A percentile compares a stretch with the other conserved stretches of the same genome.
Conservation (phyloP, 2,113 vertebrate species). For the Gymnarchus niloticus region DNA sequence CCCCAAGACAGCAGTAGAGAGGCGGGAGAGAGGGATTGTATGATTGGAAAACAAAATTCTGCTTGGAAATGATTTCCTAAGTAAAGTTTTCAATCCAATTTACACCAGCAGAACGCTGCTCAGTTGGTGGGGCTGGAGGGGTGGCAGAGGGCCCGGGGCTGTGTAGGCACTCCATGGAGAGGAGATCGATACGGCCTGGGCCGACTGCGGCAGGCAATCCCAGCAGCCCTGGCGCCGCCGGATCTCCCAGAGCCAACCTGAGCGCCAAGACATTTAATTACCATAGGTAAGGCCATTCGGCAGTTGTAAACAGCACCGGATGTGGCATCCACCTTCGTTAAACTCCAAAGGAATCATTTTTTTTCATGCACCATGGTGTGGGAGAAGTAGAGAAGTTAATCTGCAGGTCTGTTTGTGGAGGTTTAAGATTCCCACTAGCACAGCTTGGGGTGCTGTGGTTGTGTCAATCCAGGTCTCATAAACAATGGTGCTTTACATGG, state of each 20-base stretch:
- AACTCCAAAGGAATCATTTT: constrained; percentile 35
- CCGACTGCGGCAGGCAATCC: neutral
- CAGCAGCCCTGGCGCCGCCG: constrained; percentile 6
- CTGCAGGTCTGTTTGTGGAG: constrained; percentile 5
- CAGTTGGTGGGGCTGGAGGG: constrained; percentile 31
- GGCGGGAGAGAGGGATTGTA: constrained; percentile 11
- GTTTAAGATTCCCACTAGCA: constrained; percentile 12
- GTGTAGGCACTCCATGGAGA: constrained; percentile 38
- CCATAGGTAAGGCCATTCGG: constrained; percentile 8
- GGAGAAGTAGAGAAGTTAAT: no score
- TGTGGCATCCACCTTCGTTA: constrained; percentile 32
- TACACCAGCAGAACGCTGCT: constrained; percentile 23
- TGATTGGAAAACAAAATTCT: constrained; percentile 23
- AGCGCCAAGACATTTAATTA: constrained; percentile 29
- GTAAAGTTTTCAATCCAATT: constrained; percentile 29
- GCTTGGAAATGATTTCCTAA: constrained; percentile 34
- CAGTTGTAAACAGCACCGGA: constrained; percentile 25
- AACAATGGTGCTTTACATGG: neutral
- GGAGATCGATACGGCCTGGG: constrained; percentile 41
- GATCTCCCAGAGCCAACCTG: constrained; percentile 6
- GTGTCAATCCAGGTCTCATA: neutral
- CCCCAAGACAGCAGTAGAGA: neutral
- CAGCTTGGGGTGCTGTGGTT: neutral
- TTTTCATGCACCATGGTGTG: constrained; percentile 14
- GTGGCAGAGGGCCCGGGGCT: constrained; percentile 41